Base-by-base conservation (phyloP, 2,888 invertebrate genomes). In the Tipula confusa region DNA sequence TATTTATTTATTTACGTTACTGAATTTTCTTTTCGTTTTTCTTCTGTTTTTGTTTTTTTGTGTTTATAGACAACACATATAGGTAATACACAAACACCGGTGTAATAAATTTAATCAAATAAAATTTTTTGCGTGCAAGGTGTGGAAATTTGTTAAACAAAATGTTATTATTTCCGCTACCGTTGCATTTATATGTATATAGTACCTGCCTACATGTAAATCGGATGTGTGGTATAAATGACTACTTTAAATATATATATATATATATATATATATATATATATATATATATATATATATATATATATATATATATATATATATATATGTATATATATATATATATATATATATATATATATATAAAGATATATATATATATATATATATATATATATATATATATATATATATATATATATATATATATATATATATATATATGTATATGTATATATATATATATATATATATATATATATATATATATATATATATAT, bases 31-130 rank as follows among this genome's bases (percentile, higher is more conserved):
- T 24, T 18, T 24, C 24, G 6, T 64, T 7, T 24, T 48, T 18
- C 13, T 11, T 31, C 7, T 31, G 7, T 31, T 31, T 31, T 5
- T 31, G n/a, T 31, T 38, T 9, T 38, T 38, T 38, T 38, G 9
- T 43, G 13, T n/a, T n/a, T n/a, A n/a, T 33, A 64, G 11, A 64
- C 64, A 64, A n/a, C n/a, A n/a, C n/a, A n/a, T n/a, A n/a, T n/a
- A n/a, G n/a, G n/a, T n/a, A n/a, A 43, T 43, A 43, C n/a, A 43
- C 43, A 43, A 43, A 64, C 64, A 24, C 18, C 64, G 64, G 24
- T 64, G 64, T 64, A 64, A 64, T 64, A 64, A 64, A 64, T 64
- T 64, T 64, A 64, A 64, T 64, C 64, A 64, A 64, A 64, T 64
- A 24, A n/a, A n/a, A 24, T 64, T 64, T 64, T 64, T 64, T 64